A percentile compares a stretch with the other conserved stretches of the same genome.
These are phyloP conservation scores for Chelonoidis abingdonii DNA, from an alignment of 2,113 vertebrate genomes.

Conservation along the genomic window DNA sequence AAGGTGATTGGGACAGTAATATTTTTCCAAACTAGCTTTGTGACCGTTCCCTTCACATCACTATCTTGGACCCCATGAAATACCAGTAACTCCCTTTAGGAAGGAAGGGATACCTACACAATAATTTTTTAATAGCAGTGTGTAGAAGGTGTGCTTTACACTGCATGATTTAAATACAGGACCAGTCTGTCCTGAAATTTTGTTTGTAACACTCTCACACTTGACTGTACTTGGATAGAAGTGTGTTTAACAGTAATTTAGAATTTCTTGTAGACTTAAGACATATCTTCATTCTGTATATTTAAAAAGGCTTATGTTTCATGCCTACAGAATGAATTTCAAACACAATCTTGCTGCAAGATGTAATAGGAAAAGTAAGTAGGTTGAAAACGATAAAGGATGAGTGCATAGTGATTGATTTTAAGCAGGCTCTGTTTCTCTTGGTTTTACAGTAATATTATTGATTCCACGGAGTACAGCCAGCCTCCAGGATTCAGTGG, in stretches of 20 bases:
- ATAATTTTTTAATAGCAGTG: background rate
- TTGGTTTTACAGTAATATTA: slow-evolving; percentile 90
- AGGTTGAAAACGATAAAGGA: slow-evolving; percentile 16
- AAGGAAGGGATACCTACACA: background rate
- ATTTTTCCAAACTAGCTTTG: background rate
- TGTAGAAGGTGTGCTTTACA: background rate
- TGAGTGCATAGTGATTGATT: slow-evolving; percentile 19
- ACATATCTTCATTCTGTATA: background rate
- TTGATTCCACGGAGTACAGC: slow-evolving; percentile 93
- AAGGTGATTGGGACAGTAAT: background rate
- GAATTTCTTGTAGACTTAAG: background rate
- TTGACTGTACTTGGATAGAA: background rate
- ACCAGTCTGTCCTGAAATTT: slow-evolving; percentile 8
- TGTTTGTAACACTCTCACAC: slow-evolving; percentile 20
- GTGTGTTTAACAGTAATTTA: background rate
- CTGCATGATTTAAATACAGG: background rate
- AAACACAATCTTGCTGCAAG: background rate
- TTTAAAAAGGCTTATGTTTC: background rate
- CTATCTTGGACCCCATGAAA: background rate
- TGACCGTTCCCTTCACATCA: background rate
- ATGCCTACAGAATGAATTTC: slow-evolving; percentile 24
- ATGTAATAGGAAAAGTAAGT: background rate
- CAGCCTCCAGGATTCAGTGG: slow-evolving; percentile 95
- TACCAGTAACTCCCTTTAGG: background rate
- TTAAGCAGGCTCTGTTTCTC: slow-evolving; percentile 67